These are phyloP conservation scores for Opisthograptis luteolata DNA, from an alignment of 2,888 invertebrate genomes.

Conservation along the genomic window DNA sequence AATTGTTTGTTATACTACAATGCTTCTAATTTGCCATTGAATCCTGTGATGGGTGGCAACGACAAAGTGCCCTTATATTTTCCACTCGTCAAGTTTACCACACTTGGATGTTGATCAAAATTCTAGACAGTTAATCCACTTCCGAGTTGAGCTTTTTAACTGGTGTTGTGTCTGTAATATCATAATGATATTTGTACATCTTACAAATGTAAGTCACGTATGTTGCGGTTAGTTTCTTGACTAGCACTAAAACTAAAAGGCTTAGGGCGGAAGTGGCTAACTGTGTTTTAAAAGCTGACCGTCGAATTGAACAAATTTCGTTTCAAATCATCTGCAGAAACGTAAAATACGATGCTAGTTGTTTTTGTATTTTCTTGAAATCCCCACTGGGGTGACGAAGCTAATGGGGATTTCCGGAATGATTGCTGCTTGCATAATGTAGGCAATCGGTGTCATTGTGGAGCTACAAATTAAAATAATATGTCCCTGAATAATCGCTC, in stretches of 20 bases:
- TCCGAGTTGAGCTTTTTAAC: conserved; percentile 12
- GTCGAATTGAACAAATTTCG: neutral
- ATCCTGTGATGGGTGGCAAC: neutral
- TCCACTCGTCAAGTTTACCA: neutral
- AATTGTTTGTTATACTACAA: conserved; percentile 15
- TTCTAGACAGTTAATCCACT: conserved; percentile 19
- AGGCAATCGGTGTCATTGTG: too few relatives aligned
- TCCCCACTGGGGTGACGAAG: too few relatives aligned
- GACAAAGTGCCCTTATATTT: neutral
- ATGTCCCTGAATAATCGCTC: neutral
- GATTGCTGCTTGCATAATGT: too few relatives aligned
- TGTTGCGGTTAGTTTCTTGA: conserved; percentile 9
- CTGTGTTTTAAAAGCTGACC: conserved; percentile 6
- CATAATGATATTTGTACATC: conserved; percentile 7
- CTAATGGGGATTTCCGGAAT: too few relatives aligned
- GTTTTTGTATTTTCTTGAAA: too few relatives aligned
- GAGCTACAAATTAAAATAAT: neutral
- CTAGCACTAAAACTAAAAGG: conserved; percentile 19
- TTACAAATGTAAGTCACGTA: conserved; percentile 24
- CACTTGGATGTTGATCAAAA: conserved; percentile 10
- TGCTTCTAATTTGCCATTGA: conserved; percentile 9
- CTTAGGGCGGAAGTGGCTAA: conserved; percentile 20
- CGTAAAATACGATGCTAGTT: too few relatives aligned
- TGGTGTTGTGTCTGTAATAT: neutral
- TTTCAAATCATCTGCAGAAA: too few relatives aligned